Conservation (phyloP, 2,888 invertebrate genomes). For the Terebella lapidaria region DNA sequence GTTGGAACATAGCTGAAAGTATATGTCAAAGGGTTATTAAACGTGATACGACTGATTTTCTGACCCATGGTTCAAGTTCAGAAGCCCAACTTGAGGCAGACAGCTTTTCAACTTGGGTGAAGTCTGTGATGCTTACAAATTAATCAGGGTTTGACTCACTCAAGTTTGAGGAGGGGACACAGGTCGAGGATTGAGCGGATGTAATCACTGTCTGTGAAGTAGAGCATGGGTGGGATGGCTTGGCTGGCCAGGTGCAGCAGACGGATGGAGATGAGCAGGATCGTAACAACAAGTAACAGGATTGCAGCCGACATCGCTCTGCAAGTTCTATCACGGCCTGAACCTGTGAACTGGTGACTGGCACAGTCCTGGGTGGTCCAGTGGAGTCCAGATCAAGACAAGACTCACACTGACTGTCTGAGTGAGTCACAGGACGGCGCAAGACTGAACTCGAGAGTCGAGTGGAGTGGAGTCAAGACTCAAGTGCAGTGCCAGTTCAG, state of each 20-base stretch:
- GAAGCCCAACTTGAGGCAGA: too few relatives aligned
- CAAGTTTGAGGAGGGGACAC: slow-evolving; percentile 35
- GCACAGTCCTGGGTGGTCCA: too few relatives aligned
- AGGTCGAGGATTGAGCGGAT: slow-evolving; percentile 26
- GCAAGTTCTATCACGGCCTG: too few relatives aligned
- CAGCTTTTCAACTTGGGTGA: too few relatives aligned
- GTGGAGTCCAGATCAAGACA: too few relatives aligned
- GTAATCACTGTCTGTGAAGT: slow-evolving; percentile 27
- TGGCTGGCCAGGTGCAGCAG: slow-evolving; percentile 35
- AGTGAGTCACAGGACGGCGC: too few relatives aligned
- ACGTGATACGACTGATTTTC: not conserved
- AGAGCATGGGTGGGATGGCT: slow-evolving; percentile 32
- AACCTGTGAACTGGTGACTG: too few relatives aligned
- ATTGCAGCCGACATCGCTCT: not conserved
- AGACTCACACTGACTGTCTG: too few relatives aligned
- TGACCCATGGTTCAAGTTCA: not conserved
- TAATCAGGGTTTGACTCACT: slow-evolving; percentile 31
- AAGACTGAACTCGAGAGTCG: too few relatives aligned
- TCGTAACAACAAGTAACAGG: not conserved
- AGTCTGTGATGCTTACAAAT: not conserved
- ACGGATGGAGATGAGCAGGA: slow-evolving; percentile 11
- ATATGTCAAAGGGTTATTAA: not conserved
- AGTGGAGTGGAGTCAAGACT: too few relatives aligned
- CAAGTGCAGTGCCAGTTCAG: too few relatives aligned
- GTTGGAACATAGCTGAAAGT: slow-evolving; percentile 77